These are phyloP conservation scores for Amphipyra berbera DNA, from an alignment of 2,888 invertebrate genomes.

Conservation along the genomic window DNA sequence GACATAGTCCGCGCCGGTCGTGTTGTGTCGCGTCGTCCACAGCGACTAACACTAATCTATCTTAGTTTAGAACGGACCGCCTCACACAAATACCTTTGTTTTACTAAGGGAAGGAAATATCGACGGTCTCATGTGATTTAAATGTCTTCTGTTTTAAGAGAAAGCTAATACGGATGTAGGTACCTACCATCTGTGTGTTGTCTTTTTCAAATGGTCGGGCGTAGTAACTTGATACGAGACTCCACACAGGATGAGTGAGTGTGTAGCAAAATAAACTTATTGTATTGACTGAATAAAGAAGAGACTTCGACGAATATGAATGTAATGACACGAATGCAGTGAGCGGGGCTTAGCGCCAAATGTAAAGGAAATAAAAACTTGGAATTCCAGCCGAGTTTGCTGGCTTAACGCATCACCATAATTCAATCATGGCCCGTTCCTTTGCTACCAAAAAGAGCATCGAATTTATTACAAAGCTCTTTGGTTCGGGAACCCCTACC, in stretches of 20 bases:
- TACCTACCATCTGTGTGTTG: slow-evolving; percentile 85
- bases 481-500: slow-evolving; percentile 86
- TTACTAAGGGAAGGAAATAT: slow-evolving; percentile 85
- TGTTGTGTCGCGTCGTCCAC: slow-evolving; percentile 71
- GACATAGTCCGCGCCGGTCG: slow-evolving; percentile 67
- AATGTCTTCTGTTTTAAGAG: slow-evolving; percentile 88
- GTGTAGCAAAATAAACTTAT: slow-evolving; percentile 80
- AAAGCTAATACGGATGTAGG: slow-evolving; percentile 86
- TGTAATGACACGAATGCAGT: slow-evolving; percentile 77
- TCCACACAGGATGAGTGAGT: slow-evolving; percentile 70
- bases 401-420: slow-evolving; percentile 89
- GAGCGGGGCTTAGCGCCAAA: slow-evolving; percentile 78
- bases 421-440: slow-evolving; percentile 86
- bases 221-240: slow-evolving; percentile 80
- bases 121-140: slow-evolving; percentile 86
- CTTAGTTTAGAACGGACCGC: slow-evolving; percentile 80
- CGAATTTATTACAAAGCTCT: slow-evolving; percentile 89
- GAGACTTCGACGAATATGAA: slow-evolving; percentile 77
- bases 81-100: slow-evolving; percentile 78
- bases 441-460: slow-evolving; percentile 88
- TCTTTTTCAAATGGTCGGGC: slow-evolving; percentile 85
- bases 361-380: slow-evolving; percentile 83
- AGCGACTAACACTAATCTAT: slow-evolving; percentile 78
- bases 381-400: slow-evolving; percentile 81
- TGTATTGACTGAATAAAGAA: slow-evolving; percentile 78